Base-by-base conservation (phyloP, 2,113 vertebrate genomes). In the Corythornis cristatus region DNA sequence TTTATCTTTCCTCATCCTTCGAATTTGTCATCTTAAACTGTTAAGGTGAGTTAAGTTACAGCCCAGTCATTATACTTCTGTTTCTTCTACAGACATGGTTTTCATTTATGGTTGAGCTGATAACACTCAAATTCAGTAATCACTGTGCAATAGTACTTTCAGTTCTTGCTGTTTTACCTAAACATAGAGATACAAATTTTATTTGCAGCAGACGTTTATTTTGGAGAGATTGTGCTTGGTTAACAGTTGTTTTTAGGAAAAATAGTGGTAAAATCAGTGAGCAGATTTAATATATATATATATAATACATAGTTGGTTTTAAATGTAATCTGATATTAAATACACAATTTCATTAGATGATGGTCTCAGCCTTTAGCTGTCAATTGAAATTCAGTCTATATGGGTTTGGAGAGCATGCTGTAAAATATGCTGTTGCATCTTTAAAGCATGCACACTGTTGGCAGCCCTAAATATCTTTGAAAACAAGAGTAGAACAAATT, bases 311-410 rank as follows among this genome's bases (percentile, higher is more conserved):
- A 60, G 28, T 26, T 17, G 4, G 18, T 81, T 78, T 92, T 46
- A 78, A 76, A 53, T 56, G n/a, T 37, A 40, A 51, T 23, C 15
- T 75, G 57, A 45, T 86, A 46, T 57, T 29, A 73, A 72, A 76
- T 16, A 33, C 0, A 0, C 18, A 11, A 2, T 78, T 62, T 77
- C n/a, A 18, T 85, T 89, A 42, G 40, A 23, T 9, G 5, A 1
- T 73, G 29, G 6, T 75, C 33, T 87, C 64, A 15, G 3, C 14
- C 28, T 14, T 31, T 48, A 72, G 19, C 25, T 64, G 46, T 60
- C 40, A 61, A 4, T 61, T 65, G 26, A 82, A 89, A 72, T 56
- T 48, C 5, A 42, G 4, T 53, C 12, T 83, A 0, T 60, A 77
- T 10, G 1, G 0, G 3, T 68, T 68, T 76, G 46, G 64, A 26